Evolutionary conservation across 2,113 vertebrate genomes (phyloP), one percentile per base, ranked within the genome.

Genomic region (Myrmecophaga tridactyla): DNA sequence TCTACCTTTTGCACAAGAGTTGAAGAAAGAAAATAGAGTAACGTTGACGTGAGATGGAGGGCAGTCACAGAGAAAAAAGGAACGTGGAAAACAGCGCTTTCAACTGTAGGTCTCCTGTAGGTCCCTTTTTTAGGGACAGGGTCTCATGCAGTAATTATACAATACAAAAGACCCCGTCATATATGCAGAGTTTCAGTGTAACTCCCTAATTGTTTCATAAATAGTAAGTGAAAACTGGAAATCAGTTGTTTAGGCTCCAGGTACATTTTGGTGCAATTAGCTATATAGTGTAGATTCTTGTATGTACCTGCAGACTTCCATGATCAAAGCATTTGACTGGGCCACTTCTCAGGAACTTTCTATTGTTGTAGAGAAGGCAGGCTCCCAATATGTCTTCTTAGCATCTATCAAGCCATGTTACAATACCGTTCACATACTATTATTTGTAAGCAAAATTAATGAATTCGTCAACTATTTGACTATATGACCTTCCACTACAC

Each of bases 371-470:
- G 58, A 43, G 67, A n/a, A 93, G n/a, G 1, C 13, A 0, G 63
- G 41, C 12, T 43, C 39, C 80, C 46, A 12, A 29, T 58, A 23
- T 46, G 17, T 36, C 36, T 58, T 39, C 65, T 84, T 60, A 48
- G 39, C 65, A 43, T 36, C 29, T 18, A 7, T 23, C 43, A 70
- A 23, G 4, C 43, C 58, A 27, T 7, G 34, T 12, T 3, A 29
- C 1, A 5, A n/a, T 12, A 36, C 29, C 13, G 17, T 21, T 81
- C 18, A 41, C 23, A 67, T 17, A 34, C 78, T 51, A 1, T 36
- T 81, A 36, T 93, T 96, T 96, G 13, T 95, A 82, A 95, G 94
- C 48, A 90, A 86, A 95, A 25, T 27, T 34, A 48, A 41, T 62
- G 43, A 94, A 75, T 90, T 80, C 60, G 87, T 89, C 51, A 63